Percentiles rank a stretch among this genome's conserved stretches.
phyloP scores from a whole-genome alignment of 2,113 vertebrate species.

The Cebus imitator region DNA sequence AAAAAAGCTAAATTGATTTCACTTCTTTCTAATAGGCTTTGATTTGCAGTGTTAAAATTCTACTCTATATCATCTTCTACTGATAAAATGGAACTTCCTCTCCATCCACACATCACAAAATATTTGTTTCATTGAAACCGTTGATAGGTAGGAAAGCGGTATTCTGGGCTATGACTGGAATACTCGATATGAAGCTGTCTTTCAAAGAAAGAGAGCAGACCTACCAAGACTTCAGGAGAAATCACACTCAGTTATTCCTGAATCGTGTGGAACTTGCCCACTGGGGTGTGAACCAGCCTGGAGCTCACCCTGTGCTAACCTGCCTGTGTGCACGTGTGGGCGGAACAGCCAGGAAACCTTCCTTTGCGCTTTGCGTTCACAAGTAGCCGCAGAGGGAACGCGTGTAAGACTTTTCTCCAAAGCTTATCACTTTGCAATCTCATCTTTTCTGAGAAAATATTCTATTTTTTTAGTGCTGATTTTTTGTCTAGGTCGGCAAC shows the following conservation, averaged over 20 bases:
- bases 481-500: constrained; percentile 42
- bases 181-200: rapidly evolving
- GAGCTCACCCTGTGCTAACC: not conserved
- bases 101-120: not conserved
- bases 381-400: constrained; percentile 2
- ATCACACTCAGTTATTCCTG: not conserved
- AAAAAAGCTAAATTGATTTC: not conserved
- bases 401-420: not conserved
- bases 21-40: not conserved
- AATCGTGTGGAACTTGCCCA: too few species aligned
- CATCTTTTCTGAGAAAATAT: constrained; percentile 37
- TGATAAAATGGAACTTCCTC: not conserved
- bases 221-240: too few species aligned
- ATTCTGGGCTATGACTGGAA: not conserved
- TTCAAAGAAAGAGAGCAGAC: not conserved
- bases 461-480: constrained; percentile 32
- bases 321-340: rapidly evolving
- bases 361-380: not conserved
- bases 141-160: not conserved
- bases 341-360: not conserved
- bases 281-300: not conserved
- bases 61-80: not conserved
- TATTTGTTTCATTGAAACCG: not conserved
- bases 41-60: not conserved
- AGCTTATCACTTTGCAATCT: constrained; percentile 28